Conservation (phyloP, 2,113 vertebrate genomes). For the Pavo muticus region DNA sequence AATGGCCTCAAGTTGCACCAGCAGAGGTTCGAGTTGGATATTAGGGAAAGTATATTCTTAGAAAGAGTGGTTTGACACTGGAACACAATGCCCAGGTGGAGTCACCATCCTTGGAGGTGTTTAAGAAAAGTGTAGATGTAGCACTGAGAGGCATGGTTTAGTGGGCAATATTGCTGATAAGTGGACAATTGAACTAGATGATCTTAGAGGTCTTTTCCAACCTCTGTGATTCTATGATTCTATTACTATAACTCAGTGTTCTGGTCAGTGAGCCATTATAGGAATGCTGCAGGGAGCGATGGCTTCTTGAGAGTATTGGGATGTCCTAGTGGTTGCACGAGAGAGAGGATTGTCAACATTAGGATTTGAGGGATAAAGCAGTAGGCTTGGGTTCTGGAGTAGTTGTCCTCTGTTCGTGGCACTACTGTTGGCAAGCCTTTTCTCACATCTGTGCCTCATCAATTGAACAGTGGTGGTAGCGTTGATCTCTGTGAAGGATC, state of each 20-base stretch:
- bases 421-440: background rate
- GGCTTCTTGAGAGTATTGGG: background rate
- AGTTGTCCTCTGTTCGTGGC: background rate
- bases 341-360: background rate
- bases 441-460: background rate
- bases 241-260: background rate
- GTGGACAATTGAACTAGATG: too few species aligned
- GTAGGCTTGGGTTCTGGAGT: background rate
- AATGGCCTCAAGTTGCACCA: too few species aligned
- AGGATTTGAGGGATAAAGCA: background rate
- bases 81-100: too few species aligned
- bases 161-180: too few species aligned
- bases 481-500: background rate
- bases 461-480: background rate
- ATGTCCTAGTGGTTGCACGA: background rate
- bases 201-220: too few species aligned
- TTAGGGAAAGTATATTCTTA: too few species aligned
- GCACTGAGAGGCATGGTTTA: too few species aligned
- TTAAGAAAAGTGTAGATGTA: too few species aligned
- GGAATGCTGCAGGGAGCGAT: rapidly evolving
- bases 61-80: too few species aligned
- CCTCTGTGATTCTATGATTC: too few species aligned
- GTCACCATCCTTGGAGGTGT: too few species aligned
- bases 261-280: background rate
- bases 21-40: too few species aligned